phyloP scores from a whole-genome alignment of 2,113 vertebrate genomes.

The Phalacrocorax pelagicus region DNA sequence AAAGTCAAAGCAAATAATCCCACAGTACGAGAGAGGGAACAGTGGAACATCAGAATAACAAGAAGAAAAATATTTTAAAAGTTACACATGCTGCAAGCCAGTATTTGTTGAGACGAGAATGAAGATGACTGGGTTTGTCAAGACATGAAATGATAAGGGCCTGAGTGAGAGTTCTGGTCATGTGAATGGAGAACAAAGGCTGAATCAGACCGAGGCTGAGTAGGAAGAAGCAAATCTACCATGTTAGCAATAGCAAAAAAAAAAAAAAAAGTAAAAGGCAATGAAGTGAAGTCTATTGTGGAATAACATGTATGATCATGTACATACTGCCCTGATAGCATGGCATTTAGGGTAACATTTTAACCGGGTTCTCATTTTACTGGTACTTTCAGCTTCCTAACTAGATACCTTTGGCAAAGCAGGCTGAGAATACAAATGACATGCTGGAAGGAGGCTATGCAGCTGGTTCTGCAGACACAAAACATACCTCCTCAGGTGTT shows the following conservation, averaged over 20 bases:
- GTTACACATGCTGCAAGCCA: neutral
- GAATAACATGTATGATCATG: neutral
- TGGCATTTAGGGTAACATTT: neutral
- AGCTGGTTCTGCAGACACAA: neutral
- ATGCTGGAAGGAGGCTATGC: neutral
- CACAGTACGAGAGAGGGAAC: slow-evolving; percentile 8
- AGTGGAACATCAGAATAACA: neutral
- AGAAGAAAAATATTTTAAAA: neutral
- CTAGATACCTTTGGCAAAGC: neutral
- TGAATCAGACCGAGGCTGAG: slow-evolving; percentile 26
- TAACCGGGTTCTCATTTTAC: neutral
- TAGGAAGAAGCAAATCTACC: neutral
- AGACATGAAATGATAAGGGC: slow-evolving; percentile 41
- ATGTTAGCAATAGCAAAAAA: neutral
- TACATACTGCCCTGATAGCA: neutral
- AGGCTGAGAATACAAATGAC: neutral
- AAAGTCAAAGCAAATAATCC: slow-evolving; percentile 26
- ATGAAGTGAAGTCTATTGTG: neutral
- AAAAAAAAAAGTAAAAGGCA: neutral
- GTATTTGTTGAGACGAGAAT: slow-evolving; percentile 38
- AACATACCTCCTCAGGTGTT: neutral
- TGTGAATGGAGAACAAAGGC: slow-evolving; percentile 2
- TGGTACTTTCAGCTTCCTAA: neutral
- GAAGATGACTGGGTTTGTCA: slow-evolving; percentile 18
- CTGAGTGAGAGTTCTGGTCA: neutral